A percentile compares a stretch with the other conserved stretches of the same genome.
phyloP scores from a whole-genome alignment of 2,888 invertebrate species.

The Gonocerus acuteangulatus region DNA sequence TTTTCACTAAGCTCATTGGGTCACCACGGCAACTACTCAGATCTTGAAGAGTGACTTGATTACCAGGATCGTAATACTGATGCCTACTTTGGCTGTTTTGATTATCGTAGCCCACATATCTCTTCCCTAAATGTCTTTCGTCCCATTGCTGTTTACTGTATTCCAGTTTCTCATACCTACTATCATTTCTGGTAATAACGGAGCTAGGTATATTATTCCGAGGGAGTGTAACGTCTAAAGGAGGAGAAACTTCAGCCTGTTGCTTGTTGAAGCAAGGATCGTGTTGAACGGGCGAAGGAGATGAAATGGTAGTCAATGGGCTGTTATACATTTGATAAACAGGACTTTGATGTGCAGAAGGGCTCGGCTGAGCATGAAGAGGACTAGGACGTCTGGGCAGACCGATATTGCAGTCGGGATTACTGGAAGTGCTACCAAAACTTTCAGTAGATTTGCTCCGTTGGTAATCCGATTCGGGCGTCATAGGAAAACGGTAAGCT shows the following conservation, averaged over 20 bases:
- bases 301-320: constrained; percentile 68
- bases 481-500: constrained; percentile 22
- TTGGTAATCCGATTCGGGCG: constrained; percentile 30
- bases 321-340: constrained; percentile 79
- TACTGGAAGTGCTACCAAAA: constrained; percentile 39
- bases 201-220: constrained; percentile 61
- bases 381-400: constrained; percentile 62
- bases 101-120: constrained; percentile 30
- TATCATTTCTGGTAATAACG: constrained; percentile 63
- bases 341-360: constrained; percentile 66
- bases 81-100: constrained; percentile 46
- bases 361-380: constrained; percentile 61
- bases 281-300: constrained; percentile 55
- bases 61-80: constrained; percentile 57
- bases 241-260: constrained; percentile 56
- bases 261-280: constrained; percentile 43
- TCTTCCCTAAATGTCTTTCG: constrained; percentile 12
- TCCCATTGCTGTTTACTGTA: constrained; percentile 33
- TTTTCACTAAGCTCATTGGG: constrained; percentile 68
- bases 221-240: constrained; percentile 60
- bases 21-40: constrained; percentile 65
- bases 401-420: constrained; percentile 57
- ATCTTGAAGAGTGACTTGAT: constrained; percentile 58
- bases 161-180: constrained; percentile 23
- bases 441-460: constrained; percentile 31